Percentiles rank a stretch among this genome's conserved stretches.
Conservation (phyloP, 2,888 invertebrate genomes). For the Emesis russula region DNA sequence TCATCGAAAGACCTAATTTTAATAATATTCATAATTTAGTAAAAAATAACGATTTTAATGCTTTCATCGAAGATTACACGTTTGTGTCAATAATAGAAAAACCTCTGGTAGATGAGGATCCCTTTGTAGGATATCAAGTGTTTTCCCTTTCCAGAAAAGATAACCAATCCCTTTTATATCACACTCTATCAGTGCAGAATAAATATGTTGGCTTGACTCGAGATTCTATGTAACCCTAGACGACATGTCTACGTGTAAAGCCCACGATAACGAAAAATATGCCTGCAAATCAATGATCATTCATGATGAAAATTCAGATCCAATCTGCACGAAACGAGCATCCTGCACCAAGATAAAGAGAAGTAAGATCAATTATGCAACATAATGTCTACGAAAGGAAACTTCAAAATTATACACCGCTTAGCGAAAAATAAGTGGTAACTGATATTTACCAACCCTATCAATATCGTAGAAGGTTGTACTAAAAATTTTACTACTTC, state of each 20-base stretch:
- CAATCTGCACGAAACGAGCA: conserved; percentile 19
- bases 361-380: conserved; percentile 1
- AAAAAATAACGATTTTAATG: conserved; percentile 5
- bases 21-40: conserved; percentile 14
- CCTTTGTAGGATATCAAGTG: neutral
- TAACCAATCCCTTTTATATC: conserved; percentile 1
- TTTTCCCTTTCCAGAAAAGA: conserved; percentile 23
- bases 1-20: neutral
- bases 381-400: neutral
- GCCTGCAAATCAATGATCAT: neutral
- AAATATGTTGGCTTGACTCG: conserved; percentile 26
- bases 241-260: conserved; percentile 7
- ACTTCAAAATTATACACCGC: neutral
- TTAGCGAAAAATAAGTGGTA: neutral
- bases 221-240: conserved; percentile 12
- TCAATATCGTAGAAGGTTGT: neutral
- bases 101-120: neutral
- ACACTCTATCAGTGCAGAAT: conserved; percentile 29
- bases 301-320: conserved; percentile 17
- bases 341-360: conserved; percentile 14
- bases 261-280: neutral
- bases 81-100: neutral
- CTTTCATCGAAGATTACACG: neutral
- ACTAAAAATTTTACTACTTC: neutral
- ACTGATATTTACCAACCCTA: neutral